phyloP scores from a whole-genome alignment of 2,888 invertebrate genomes.

The Melieria crassipennis region DNA sequence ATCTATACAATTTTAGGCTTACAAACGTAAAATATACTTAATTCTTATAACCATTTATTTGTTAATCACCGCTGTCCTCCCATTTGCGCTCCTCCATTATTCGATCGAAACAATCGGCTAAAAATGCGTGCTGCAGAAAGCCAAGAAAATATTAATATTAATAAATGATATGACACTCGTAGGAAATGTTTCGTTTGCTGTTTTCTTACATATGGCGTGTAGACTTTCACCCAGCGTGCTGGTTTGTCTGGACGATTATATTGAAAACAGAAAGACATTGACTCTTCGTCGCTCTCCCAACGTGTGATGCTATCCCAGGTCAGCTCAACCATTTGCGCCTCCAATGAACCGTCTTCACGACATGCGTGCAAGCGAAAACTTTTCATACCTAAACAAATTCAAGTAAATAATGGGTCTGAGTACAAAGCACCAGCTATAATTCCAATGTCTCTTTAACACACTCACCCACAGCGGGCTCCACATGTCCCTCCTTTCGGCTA shows the following conservation, averaged over 20 bases:
- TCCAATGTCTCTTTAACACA: conserved; percentile 42
- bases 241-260: conserved; percentile 84
- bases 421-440: neutral
- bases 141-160: neutral
- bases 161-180: neutral
- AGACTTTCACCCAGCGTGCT: conserved; percentile 85
- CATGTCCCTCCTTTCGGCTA: conserved; percentile 88
- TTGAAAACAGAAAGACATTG: conserved; percentile 89
- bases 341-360: conserved; percentile 80
- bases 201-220: conserved; percentile 85
- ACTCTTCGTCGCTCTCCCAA: conserved; percentile 93
- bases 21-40: conserved; percentile 8
- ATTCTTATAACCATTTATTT: conserved; percentile 35
- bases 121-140: conserved; percentile 60
- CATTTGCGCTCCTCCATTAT: conserved; percentile 92
- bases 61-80: conserved; percentile 84
- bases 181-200: neutral
- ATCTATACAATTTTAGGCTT: too few relatives aligned
- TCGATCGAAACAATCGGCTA: conserved; percentile 90
- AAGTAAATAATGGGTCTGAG: neutral
- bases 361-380: conserved; percentile 84
- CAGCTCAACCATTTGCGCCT: conserved; percentile 83
- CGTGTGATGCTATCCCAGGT: conserved; percentile 84
- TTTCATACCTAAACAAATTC: conserved; percentile 67
- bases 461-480: conserved; percentile 77